These are phyloP conservation scores for Spodoptera littoralis DNA, from an alignment of 2,888 invertebrate species.

Conservation along the genomic window DNA sequence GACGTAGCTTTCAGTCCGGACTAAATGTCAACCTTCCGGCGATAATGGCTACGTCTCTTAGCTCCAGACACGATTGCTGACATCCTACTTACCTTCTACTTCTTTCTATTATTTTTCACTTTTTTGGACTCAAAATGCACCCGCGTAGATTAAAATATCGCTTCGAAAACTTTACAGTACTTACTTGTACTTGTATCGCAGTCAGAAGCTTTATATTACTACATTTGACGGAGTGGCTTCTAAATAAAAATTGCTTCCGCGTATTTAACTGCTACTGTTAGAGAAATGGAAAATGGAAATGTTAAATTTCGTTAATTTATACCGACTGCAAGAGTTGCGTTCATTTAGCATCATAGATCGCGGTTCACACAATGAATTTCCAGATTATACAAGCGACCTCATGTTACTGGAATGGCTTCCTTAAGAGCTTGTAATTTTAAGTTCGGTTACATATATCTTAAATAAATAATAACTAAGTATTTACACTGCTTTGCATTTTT, in stretches of 20 bases:
- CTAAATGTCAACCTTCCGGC: conserved; percentile 76
- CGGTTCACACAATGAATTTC: conserved; percentile 80
- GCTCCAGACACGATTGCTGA: conserved; percentile 86
- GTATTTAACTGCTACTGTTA: conserved; percentile 80
- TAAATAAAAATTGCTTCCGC: conserved; percentile 82
- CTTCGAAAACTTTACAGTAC: conserved; percentile 80
- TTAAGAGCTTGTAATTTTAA: conserved; percentile 83
- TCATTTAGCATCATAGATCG: conserved; percentile 81
- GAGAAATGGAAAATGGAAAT: conserved; percentile 69
- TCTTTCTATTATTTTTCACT: conserved; percentile 84
- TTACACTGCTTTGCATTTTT: conserved; percentile 88
- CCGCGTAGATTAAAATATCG: conserved; percentile 84
- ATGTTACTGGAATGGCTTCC: conserved; percentile 86
- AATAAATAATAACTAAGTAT: conserved; percentile 72
- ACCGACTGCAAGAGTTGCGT: conserved; percentile 76
- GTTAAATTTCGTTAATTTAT: conserved; percentile 60
- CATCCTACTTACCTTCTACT: conserved; percentile 83
- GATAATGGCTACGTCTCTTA: conserved; percentile 82
- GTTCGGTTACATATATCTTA: conserved; percentile 74
- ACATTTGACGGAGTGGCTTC: conserved; percentile 81
- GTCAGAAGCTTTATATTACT: conserved; percentile 82
- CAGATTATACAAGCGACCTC: conserved; percentile 74
- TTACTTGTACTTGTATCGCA: conserved; percentile 74
- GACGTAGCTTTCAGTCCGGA: conserved; percentile 82
- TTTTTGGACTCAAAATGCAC: conserved; percentile 86